phyloP scores from a whole-genome alignment of 2,113 vertebrate genomes.

The Strix aluco region DNA sequence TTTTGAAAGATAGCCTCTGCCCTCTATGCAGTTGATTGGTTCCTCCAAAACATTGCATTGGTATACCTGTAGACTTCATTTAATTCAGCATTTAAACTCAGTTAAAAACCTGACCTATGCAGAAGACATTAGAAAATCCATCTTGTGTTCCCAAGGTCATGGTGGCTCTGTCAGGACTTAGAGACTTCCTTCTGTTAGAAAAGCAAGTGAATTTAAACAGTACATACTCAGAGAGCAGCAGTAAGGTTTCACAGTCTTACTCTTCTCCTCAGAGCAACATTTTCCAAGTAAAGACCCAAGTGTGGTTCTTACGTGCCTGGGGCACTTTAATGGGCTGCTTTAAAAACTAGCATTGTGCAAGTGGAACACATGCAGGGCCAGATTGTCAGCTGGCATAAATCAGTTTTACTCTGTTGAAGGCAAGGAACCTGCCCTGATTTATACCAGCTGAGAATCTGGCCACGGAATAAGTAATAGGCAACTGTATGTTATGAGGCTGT shows the following conservation, averaged over 20 bases:
- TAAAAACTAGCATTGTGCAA: slow-evolving; percentile 51
- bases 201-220: neutral
- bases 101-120: neutral
- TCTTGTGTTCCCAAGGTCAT: neutral
- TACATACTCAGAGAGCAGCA: neutral
- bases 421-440: slow-evolving; percentile 57
- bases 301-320: neutral
- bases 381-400: slow-evolving; percentile 66
- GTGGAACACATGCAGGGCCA: slow-evolving; percentile 1
- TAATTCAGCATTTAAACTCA: neutral
- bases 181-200: neutral
- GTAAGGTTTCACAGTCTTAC: neutral
- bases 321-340: slow-evolving; percentile 36
- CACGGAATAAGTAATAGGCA: slow-evolving; percentile 33
- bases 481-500: slow-evolving; percentile 45
- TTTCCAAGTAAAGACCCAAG: slow-evolving; percentile 27
- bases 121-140: neutral
- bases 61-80: neutral
- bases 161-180: neutral
- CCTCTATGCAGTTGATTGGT: neutral
- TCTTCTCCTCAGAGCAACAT: neutral
- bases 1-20: neutral
- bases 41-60: neutral
- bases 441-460: slow-evolving; percentile 60
- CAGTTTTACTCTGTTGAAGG: slow-evolving; percentile 40